Evolutionary conservation across 1,140 invertebrate genomes (phyloP).

Genomic region (Drosophila insularis): DNA sequence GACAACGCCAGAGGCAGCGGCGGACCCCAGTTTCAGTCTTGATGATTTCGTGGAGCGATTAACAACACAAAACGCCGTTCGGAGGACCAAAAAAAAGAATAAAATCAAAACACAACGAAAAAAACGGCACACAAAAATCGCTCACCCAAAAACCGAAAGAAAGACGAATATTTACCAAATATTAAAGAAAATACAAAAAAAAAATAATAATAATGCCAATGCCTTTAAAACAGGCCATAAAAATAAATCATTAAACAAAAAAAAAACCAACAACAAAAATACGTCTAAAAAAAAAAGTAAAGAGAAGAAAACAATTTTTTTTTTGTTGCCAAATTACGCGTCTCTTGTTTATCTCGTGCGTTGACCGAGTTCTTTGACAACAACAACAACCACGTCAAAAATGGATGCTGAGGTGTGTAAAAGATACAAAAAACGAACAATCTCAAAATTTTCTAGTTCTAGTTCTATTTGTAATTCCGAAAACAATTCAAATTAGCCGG

Average conservation of each 20-base stretch:
- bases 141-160: neutral
- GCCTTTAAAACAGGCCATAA: conserved; percentile 42
- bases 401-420: conserved; percentile 77
- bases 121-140: conserved; percentile 18
- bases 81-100: conserved; percentile 20
- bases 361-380: conserved; percentile 66
- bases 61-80: conserved; percentile 66
- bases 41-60: conserved; percentile 81
- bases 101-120: conserved; percentile 12
- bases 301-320: conserved; percentile 24
- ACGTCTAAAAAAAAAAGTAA: conserved; percentile 4
- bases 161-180: neutral
- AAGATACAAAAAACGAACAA: neutral
- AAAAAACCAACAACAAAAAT: conserved; percentile 14
- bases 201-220: conserved; percentile 25
- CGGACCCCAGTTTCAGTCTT: conserved; percentile 64
- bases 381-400: conserved; percentile 28
- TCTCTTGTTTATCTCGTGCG: conserved; percentile 44
- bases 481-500: neutral
- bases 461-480: neutral
- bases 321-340: conserved; percentile 38
- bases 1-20: conserved; percentile 2
- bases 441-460: conserved; percentile 6
- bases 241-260: conserved; percentile 65
- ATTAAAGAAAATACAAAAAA: conserved; percentile 14